Percentiles rank a stretch among this genome's conserved stretches.
Conservation (phyloP, 2,888 invertebrate species). For the Encarsia formosa region DNA sequence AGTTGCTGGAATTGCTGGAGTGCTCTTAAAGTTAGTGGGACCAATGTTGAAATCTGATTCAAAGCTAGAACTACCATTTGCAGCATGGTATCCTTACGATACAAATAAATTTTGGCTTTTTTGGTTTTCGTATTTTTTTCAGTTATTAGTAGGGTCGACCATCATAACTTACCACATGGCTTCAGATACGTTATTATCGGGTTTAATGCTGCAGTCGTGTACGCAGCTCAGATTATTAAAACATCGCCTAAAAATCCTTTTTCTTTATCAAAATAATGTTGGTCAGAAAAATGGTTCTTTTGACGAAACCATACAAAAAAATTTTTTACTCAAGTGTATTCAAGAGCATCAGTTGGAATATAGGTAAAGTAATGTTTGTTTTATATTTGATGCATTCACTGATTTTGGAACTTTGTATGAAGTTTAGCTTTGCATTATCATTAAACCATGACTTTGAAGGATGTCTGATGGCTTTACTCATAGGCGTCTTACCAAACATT, state of each 20-base stretch:
- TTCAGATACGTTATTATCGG: conserved; percentile 16
- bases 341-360: conserved; percentile 8
- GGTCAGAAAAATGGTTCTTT: background rate
- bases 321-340: conserved; percentile 1
- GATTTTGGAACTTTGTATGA: too few species aligned
- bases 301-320: background rate
- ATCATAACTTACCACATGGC: conserved; percentile 8
- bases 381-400: too few species aligned
- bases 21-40: conserved; percentile 8
- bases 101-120: background rate
- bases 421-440: conserved; percentile 1
- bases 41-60: conserved; percentile 10
- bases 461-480: background rate
- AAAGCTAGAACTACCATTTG: conserved; percentile 5
- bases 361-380: too few species aligned
- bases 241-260: conserved; percentile 7
- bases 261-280: too few species aligned
- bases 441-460: conserved; percentile 4
- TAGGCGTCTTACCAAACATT: conserved; percentile 13
- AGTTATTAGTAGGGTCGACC: conserved; percentile 2
- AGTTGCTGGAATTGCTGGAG: background rate
- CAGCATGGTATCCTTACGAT: conserved; percentile 14
- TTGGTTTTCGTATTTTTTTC: conserved; percentile 19
- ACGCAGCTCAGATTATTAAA: conserved; percentile 17
- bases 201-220: conserved; percentile 18